Base-by-base conservation (phyloP, 2,113 vertebrate genomes). In the Lethenteron camtschaticum region DNA sequence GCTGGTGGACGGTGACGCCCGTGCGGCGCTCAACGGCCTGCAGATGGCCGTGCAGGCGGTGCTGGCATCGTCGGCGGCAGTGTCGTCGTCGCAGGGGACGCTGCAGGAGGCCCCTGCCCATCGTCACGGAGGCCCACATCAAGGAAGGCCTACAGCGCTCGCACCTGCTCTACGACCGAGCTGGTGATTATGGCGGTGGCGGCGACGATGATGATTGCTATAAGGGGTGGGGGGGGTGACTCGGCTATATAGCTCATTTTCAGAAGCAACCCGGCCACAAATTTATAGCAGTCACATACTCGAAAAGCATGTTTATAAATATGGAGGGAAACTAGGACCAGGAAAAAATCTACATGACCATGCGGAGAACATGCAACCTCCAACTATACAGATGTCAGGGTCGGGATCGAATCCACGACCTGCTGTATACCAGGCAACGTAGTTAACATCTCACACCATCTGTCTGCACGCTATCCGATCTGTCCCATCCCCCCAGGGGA, bases 111-210 rank as follows among this genome's bases (percentile, higher is more conserved):
- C 12, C 68, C 77, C 57, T 55, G 74, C 10, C 7, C 20, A 41
- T 73, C 74, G 71, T 75, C 74, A 55, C 76, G 86, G 94, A 99
- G 78, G 80, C 83, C 3, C 86, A 96, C 0, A 68, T 90, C 56
- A 96, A 99, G 76, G 90, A 92, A 75, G 92, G 88, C 9, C 83
- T 96, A 1, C 94, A 99, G 77, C 83, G 85, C 68, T 95, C 94
- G 11, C 92, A 99, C 72, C 87, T 96, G 74, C 81, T 99, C 8
- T 99, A 99, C 66, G 94, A 99, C 74, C 86, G 85, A 79, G 94
- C 90, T 71, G 94, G 94, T 90, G 59, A 63, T 63, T 63, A 63
- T 63, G 13, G 59, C 5, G 59, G 16, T 18, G 16, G 59, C 16
- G 59, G 16, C 16, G 59, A 63, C 16, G 59, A 63, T 63, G 16